Evolutionary conservation across 2,888 invertebrate genomes (phyloP), one percentile per base, ranked within the genome.

Genomic region (Acrobasis repandana): DNA sequence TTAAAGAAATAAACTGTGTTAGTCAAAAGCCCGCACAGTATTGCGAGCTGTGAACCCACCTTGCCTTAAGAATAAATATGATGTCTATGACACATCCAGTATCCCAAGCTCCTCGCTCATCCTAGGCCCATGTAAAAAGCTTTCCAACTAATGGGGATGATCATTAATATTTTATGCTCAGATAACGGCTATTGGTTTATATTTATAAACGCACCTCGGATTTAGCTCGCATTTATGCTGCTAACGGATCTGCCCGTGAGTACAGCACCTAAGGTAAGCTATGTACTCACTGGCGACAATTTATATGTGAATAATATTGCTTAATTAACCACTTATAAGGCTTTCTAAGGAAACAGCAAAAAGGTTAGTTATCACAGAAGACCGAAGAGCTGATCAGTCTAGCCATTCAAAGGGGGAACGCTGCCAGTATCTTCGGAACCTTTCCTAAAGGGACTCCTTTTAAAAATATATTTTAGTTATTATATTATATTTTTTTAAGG

Each of bases 151-250:
- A 83, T 82, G 75, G 81, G 79, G 74, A 72, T 73, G 73, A 76
- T 79, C 80, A 77, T 85, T 80, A 82, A 83, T 83, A 83, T 82
- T 83, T 76, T 72, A 80, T 67, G 72, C 69, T 62, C 65, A 76
- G 78, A 82, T 80, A 81, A 76, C 75, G 65, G 69, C 63, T 61
- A 70, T 71, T 72, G 65, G 61, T 73, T 69, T 70, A 69, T 73
- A 72, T 72, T 71, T 73, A 72, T 67, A 67, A 71, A 67, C 65
- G 57, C 54, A 33, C 28, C 28, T 58, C 47, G 51, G 61, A 48
- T 56, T 61, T 58, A 48, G 58, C 49, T 33, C n/a, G 33, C 16
- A 34, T 58, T 49, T 34, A 49, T 58, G 49, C 14, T 16, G n/a
- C 10, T 57, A 47, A 57, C 46, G 46, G 56, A 47, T 33, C 11